Evolutionary conservation across 2,113 vertebrate species (phyloP).

Genomic region (Epinephelus lanceolatus): DNA sequence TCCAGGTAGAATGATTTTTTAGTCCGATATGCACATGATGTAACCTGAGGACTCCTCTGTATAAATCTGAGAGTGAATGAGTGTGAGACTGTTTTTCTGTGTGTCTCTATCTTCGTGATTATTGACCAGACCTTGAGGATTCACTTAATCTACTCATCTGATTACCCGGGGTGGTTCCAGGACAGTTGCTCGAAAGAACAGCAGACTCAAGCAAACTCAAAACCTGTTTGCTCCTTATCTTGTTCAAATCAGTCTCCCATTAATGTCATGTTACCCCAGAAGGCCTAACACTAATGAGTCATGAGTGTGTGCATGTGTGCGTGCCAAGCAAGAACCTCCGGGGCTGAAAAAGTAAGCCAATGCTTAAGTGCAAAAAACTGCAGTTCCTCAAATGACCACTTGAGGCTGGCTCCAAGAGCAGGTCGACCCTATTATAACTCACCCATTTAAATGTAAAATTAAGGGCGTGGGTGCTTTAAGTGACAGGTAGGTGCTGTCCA

Average conservation of each 20-base stretch:
- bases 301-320: background rate
- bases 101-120: background rate
- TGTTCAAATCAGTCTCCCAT: background rate
- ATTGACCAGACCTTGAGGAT: background rate
- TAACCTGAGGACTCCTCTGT: background rate
- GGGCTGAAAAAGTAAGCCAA: too few species aligned
- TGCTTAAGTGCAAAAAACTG: too few species aligned
- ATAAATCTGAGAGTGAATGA: constrained; percentile 2
- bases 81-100: background rate
- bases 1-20: background rate
- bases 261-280: background rate
- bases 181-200: background rate
- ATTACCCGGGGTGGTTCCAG: background rate
- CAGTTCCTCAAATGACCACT: too few species aligned
- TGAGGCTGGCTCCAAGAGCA: too few species aligned
- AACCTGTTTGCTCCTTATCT: background rate
- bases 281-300: background rate
- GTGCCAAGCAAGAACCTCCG: too few species aligned
- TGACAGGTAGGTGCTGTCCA: too few species aligned
- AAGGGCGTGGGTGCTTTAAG: too few species aligned
- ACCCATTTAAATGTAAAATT: too few species aligned
- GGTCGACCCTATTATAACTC: too few species aligned
- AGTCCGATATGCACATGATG: background rate
- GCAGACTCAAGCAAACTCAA: background rate
- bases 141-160: background rate